phyloP scores from a whole-genome alignment of 2,113 vertebrate genomes.

The Campylomormyrus numenius region DNA sequence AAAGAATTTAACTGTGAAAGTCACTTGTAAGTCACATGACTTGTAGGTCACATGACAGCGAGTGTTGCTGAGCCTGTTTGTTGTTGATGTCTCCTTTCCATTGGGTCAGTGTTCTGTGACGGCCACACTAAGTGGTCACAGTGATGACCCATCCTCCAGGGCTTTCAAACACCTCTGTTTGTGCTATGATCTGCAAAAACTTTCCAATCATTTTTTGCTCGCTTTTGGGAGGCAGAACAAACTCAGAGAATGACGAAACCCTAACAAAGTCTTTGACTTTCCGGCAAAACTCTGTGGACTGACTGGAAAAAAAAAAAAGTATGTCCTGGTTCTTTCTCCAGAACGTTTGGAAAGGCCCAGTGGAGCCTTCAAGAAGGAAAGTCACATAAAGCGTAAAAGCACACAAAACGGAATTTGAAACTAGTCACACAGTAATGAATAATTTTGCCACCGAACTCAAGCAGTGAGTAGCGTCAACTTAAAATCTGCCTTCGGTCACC shows the following conservation, averaged over 20 bases:
- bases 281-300: slow-evolving; percentile 6
- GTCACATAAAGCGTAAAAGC: background rate
- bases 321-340: background rate
- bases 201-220: background rate
- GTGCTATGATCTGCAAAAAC: background rate
- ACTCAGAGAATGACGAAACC: background rate
- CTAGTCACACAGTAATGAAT: background rate
- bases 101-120: background rate
- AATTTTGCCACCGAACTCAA: background rate
- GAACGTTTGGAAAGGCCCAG: background rate
- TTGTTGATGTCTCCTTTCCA: slow-evolving; percentile 3
- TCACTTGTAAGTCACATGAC: background rate
- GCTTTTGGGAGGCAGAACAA: background rate
- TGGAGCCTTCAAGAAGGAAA: background rate
- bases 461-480: background rate
- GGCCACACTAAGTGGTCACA: background rate
- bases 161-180: background rate
- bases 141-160: background rate
- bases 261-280: background rate
- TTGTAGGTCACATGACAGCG: background rate
- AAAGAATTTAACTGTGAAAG: background rate
- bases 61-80: background rate
- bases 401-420: background rate
- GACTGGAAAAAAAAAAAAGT: background rate
- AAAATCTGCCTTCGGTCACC: background rate